Evolutionary conservation across 2,113 vertebrate species (phyloP), one percentile per base, ranked within the genome.

Genomic region (Oophaga pumilio): DNA sequence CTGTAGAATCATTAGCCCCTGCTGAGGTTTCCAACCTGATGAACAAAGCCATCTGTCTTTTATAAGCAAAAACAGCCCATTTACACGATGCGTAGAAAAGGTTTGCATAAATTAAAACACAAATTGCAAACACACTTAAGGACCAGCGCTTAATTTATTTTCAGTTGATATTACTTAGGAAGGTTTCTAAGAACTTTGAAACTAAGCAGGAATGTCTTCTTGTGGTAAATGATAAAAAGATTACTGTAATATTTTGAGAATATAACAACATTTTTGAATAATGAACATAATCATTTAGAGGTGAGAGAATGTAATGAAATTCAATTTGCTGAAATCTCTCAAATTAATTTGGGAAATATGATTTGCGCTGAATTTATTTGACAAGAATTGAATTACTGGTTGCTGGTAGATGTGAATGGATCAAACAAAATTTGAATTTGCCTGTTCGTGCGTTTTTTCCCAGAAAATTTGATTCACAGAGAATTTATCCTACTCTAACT

Each of bases 11-110:
- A 71, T 84, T 84, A 84, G 82, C 68, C 82, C 69, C 82, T 74
- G 62, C 62, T 74, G 82, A 84, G 82, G 56, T 74, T 84, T 84
- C 69, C 82, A 84, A 59, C 82, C 82, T 74, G 82, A 73, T 84
- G 82, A 71, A 84, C 82, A 84, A 69, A 84, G 71, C 82, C 82
- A 84, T 84, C 69, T 83, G 81, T 83, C 81, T 83, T 83, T 83
- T 52, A 66, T 49, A 83, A 83, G 81, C 81, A 83, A 64, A 83
- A 82, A 83, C 43, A 83, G 11, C 24, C 43, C 62, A 83, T 83
- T 83, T 83, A 68, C 81, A 83, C 69, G 60, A 66, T 52, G 49
- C 62, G 62, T 24, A 50, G 81, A 83, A 83, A 69, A 64, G 81
- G 81, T 64, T 68, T 83, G 81, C 81, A 83, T 83, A 83, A 24